Evolutionary conservation across 2,113 vertebrate genomes (phyloP).

Genomic region (Pachyramphus minor): DNA sequence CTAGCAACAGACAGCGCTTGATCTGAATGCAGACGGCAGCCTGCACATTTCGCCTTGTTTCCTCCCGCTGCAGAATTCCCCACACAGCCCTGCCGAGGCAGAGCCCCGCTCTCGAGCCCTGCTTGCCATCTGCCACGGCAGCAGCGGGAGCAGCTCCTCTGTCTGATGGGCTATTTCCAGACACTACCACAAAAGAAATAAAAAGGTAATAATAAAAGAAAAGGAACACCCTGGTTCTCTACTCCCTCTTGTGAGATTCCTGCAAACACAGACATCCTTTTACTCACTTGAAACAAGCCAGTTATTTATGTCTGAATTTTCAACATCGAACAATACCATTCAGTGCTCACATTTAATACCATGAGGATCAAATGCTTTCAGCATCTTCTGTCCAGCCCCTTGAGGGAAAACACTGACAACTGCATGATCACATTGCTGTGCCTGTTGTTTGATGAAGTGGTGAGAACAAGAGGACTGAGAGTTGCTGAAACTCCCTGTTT

Average conservation of each 20-base stretch:
- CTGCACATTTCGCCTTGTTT: neutral
- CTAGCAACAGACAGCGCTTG: neutral
- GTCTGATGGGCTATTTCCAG: conserved; percentile 15
- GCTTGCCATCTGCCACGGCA: conserved; percentile 15
- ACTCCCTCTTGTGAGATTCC: conserved; percentile 48
- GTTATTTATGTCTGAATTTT: conserved; percentile 56
- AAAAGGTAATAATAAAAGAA: conserved; percentile 6
- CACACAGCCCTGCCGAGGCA: neutral
- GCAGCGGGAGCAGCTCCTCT: neutral
- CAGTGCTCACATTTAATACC: neutral
- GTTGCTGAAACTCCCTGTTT: conserved; percentile 34
- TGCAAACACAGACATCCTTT: conserved; percentile 30
- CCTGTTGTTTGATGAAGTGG: conserved; percentile 44
- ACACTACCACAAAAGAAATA: neutral
- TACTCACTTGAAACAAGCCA: conserved; percentile 4
- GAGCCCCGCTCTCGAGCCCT: neutral
- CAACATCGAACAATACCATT: conserved; percentile 9
- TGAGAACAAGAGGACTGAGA: conserved; percentile 30
- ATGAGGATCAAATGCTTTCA: conserved; percentile 53
- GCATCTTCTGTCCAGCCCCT: conserved; percentile 49
- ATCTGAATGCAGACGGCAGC: conserved; percentile 4
- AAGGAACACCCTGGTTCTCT: conserved; percentile 41
- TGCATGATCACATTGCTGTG: conserved; percentile 20
- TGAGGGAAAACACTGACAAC: conserved; percentile 41
- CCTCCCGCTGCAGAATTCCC: neutral